Evolutionary conservation across 2,888 invertebrate species (phyloP).

Genomic region (Mimas tiliae): DNA sequence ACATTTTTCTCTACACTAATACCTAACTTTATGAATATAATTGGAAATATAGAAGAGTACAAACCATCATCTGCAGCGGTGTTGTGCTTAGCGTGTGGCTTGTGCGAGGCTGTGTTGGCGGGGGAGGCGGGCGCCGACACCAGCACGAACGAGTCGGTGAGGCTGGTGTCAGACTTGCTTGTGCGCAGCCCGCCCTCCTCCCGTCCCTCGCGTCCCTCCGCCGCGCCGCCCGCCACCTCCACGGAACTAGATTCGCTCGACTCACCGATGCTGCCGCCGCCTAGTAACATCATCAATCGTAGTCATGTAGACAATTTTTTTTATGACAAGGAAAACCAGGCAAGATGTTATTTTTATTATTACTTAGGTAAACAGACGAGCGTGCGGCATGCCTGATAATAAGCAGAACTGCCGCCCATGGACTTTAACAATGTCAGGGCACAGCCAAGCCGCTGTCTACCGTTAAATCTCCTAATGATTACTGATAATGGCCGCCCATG

Average conservation of each 20-base stretch:
- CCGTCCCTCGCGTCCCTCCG: constrained; percentile 53
- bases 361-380: too few species aligned
- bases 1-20: too few species aligned
- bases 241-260: constrained; percentile 70
- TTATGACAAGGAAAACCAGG: too few species aligned
- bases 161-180: constrained; percentile 95
- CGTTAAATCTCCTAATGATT: too few species aligned
- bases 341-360: too few species aligned
- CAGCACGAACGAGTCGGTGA: constrained; percentile 95
- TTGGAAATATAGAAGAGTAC: background rate
- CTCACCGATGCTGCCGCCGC: constrained; percentile 84
- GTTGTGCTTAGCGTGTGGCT: constrained; percentile 37
- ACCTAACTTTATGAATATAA: too few species aligned
- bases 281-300: constrained; percentile 47
- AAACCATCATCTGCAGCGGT: constrained; percentile 58
- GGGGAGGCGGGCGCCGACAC: constrained; percentile 84
- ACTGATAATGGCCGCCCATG: too few species aligned
- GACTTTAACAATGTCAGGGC: too few species aligned
- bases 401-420: too few species aligned
- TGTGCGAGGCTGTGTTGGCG: constrained; percentile 37
- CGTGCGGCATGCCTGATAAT: too few species aligned
- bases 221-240: constrained; percentile 43
- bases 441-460: too few species aligned
- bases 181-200: constrained; percentile 87
- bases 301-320: too few species aligned